Conservation (phyloP, 2,113 vertebrate species). For the Scomber colias region DNA sequence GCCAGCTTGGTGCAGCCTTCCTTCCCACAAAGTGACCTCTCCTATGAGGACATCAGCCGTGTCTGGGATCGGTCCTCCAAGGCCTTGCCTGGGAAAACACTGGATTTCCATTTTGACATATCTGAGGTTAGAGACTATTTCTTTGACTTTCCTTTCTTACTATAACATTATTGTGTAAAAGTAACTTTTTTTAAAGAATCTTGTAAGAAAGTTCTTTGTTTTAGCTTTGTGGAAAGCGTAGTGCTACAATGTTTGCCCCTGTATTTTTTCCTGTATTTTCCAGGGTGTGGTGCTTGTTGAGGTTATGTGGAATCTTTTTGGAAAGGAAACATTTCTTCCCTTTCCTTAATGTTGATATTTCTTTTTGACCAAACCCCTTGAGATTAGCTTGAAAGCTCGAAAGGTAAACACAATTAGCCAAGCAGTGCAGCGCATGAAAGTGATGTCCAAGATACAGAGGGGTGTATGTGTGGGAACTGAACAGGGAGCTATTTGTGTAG, state of each 20-base stretch:
- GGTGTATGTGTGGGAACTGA: slow-evolving; percentile 79
- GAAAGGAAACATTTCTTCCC: slow-evolving; percentile 71
- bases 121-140: slow-evolving; percentile 86
- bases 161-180: too few relatives aligned
- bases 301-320: slow-evolving; percentile 55
- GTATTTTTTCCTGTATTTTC: slow-evolving; percentile 58
- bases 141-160: slow-evolving; percentile 13
- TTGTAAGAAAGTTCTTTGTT: background rate
- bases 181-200: too few relatives aligned
- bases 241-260: slow-evolving; percentile 22
- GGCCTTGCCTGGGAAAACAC: slow-evolving; percentile 93
- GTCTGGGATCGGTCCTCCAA: slow-evolving; percentile 94
- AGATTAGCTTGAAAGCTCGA: slow-evolving; percentile 64
- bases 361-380: slow-evolving; percentile 47
- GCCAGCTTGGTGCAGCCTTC: slow-evolving; percentile 92
- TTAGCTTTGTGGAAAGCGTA: background rate
- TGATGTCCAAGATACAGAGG: slow-evolving; percentile 60
- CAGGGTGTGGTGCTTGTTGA: slow-evolving; percentile 72
- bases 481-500: slow-evolving; percentile 84
- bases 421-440: slow-evolving; percentile 50
- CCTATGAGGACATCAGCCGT: slow-evolving; percentile 89
- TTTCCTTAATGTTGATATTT: slow-evolving; percentile 57
- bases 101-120: slow-evolving; percentile 96
- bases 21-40: slow-evolving; percentile 88
- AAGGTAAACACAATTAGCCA: slow-evolving; percentile 75